Percentiles rank a stretch among this genome's conserved stretches.
Conservation (phyloP, 2,113 vertebrate species). For the Vulpes ferrilata region DNA sequence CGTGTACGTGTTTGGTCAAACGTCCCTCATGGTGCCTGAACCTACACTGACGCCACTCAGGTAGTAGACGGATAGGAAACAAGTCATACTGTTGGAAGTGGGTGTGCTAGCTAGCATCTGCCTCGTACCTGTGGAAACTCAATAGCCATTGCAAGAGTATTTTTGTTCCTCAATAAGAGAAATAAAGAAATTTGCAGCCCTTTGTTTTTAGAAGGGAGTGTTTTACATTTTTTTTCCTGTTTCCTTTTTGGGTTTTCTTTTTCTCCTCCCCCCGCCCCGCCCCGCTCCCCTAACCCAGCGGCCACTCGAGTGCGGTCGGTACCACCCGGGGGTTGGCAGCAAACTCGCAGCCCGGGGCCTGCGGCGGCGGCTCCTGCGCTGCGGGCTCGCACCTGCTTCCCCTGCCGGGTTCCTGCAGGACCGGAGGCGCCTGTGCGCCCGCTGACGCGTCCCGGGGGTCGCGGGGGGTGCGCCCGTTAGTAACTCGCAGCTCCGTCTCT, state of each 20-base stretch:
- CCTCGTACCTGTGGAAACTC: constrained; percentile 85
- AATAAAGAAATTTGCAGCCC: constrained; percentile 83
- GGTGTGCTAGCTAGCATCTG: constrained; percentile 85
- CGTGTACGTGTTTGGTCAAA: constrained; percentile 89
- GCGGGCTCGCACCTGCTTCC: neutral
- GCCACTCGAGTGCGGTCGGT: constrained; percentile 55
- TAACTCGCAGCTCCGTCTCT: constrained; percentile 45
- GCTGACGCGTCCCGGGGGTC: neutral
- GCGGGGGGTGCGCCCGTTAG: neutral
- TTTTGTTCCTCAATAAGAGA: constrained; percentile 85
- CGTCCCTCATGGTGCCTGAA: constrained; percentile 92
- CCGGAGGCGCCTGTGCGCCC: neutral
- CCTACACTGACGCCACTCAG: constrained; percentile 93
- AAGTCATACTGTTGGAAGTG: constrained; percentile 85
- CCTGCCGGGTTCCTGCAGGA: neutral
- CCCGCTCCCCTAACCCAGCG: constrained; percentile 41
- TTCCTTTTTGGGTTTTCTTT: too few species aligned
- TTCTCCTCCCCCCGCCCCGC: neutral
- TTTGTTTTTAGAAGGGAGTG: constrained; percentile 84
- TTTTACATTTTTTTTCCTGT: constrained; percentile 81
- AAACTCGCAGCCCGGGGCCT: constrained; percentile 55
- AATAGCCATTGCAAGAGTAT: constrained; percentile 85
- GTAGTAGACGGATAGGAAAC: constrained; percentile 89
- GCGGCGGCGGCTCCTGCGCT: constrained; percentile 44
- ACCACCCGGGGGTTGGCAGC: constrained; percentile 15